phyloP scores from a whole-genome alignment of 1,140 invertebrate species.

The Drosophila punjabiensis region DNA sequence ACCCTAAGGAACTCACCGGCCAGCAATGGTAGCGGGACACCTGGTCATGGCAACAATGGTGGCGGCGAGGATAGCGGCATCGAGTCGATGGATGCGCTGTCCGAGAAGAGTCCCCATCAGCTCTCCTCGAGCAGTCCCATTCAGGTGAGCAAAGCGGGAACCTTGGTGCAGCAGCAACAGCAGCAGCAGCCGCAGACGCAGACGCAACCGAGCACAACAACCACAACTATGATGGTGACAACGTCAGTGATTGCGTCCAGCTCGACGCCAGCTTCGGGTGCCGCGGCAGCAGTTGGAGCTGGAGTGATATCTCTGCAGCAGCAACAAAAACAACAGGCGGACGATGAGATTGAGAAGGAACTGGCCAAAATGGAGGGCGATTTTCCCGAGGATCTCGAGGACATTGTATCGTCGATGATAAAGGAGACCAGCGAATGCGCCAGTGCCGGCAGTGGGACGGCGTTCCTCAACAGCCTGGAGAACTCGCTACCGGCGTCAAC shows the following conservation, averaged over 20 bases:
- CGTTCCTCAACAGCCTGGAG: slow-evolving; percentile 23
- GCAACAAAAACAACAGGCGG: slow-evolving; percentile 67
- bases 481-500: slow-evolving; percentile 29
- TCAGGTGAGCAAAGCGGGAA: slow-evolving; percentile 61
- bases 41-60: slow-evolving; percentile 82
- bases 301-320: slow-evolving; percentile 84
- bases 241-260: slow-evolving; percentile 10
- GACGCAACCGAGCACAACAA: background rate
- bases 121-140: slow-evolving; percentile 86
- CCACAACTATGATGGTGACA: slow-evolving; percentile 5
- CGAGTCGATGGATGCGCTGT: slow-evolving; percentile 96
- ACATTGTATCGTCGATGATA: slow-evolving; percentile 55
- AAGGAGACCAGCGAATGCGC: slow-evolving; percentile 49
- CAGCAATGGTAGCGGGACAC: slow-evolving; percentile 83
- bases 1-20: slow-evolving; percentile 86
- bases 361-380: slow-evolving; percentile 89
- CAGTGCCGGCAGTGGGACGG: slow-evolving; percentile 3
- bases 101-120: slow-evolving; percentile 96
- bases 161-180: slow-evolving; percentile 17
- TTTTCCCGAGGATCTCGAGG: slow-evolving; percentile 76
- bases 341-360: slow-evolving; percentile 89
- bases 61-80: slow-evolving; percentile 96
- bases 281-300: slow-evolving; percentile 11
- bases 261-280: slow-evolving; percentile 11
- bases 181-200: slow-evolving; percentile 12